A percentile compares a stretch with the other conserved stretches of the same genome.
Conservation (phyloP, 2,113 vertebrate species). For the Callithrix jacchus region DNA sequence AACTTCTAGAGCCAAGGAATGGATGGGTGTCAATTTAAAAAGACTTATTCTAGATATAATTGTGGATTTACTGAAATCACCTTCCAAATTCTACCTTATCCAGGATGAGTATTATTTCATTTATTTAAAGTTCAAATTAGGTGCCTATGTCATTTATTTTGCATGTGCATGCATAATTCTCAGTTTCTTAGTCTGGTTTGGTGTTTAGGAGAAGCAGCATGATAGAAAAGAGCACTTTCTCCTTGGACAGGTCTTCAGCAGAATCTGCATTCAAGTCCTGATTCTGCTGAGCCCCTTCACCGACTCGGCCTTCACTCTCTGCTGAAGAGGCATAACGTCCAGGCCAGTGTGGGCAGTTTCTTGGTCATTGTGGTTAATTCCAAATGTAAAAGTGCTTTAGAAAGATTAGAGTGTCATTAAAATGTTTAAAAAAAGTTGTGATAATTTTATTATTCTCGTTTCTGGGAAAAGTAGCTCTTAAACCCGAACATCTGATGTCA, state of each 20-base stretch:
- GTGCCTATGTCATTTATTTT: background rate
- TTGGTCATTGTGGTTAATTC: background rate
- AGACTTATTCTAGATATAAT: background rate
- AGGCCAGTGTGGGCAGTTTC: background rate
- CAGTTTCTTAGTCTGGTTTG: background rate
- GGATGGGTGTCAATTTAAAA: background rate
- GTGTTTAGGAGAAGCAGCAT: background rate
- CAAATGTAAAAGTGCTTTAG: background rate
- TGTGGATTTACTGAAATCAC: background rate
- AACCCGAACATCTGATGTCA: background rate
- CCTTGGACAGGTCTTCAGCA: background rate
- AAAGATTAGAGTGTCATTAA: slow-evolving; percentile 8
- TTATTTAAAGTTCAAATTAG: background rate
- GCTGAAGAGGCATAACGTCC: background rate
- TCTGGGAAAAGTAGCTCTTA: slow-evolving; percentile 57
- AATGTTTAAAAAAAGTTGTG: background rate
- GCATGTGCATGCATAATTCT: background rate
- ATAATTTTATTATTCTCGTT: slow-evolving; percentile 8
- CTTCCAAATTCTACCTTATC: background rate
- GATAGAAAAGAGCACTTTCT: background rate
- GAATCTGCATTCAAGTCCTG: background rate
- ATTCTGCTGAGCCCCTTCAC: background rate
- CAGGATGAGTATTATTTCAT: background rate
- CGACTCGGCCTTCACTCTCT: background rate
- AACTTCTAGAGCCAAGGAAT: background rate